Evolutionary conservation across 2,113 vertebrate species (phyloP).

Genomic region (Ameiurus melas): DNA sequence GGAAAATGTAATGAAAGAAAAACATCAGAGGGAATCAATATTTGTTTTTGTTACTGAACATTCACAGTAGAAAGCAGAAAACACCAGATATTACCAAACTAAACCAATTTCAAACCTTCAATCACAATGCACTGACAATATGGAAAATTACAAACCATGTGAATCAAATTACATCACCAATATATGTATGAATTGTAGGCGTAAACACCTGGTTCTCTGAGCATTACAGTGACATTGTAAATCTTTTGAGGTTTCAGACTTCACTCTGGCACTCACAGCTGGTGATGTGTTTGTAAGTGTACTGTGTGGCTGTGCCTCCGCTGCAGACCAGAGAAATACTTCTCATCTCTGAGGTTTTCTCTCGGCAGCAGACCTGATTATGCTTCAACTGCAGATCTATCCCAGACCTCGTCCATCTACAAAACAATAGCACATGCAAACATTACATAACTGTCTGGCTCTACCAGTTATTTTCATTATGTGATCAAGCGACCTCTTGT

Average conservation of each 20-base stretch:
- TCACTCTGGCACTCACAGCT: constrained; percentile 32
- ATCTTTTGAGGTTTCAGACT: not conserved
- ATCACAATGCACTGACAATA: not conserved
- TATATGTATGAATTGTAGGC: not conserved
- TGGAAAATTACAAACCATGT: not conserved
- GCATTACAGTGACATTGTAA: not conserved
- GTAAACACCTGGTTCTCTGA: not conserved
- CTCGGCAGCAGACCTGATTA: constrained; percentile 21
- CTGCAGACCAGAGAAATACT: constrained; percentile 29
- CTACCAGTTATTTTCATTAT: too few species aligned
- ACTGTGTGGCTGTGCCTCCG: not conserved
- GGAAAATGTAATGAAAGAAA: not conserved
- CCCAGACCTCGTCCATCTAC: constrained; percentile 23
- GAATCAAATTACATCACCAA: not conserved
- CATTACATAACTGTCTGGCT: not conserved
- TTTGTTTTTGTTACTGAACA: not conserved
- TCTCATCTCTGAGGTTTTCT: constrained; percentile 8
- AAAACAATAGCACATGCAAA: constrained; percentile 4
- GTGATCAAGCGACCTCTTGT: too few species aligned
- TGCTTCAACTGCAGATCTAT: constrained; percentile 23
- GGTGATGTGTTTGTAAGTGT: constrained; percentile 46
- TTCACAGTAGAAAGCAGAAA: not conserved
- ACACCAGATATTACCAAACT: not conserved
- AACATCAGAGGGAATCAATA: not conserved
- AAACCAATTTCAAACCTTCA: not conserved